Evolutionary conservation across 92 coral and sea anemone species (phyloP), one percentile per base, ranked within the genome.

Genomic region (Actinostola sp.): DNA sequence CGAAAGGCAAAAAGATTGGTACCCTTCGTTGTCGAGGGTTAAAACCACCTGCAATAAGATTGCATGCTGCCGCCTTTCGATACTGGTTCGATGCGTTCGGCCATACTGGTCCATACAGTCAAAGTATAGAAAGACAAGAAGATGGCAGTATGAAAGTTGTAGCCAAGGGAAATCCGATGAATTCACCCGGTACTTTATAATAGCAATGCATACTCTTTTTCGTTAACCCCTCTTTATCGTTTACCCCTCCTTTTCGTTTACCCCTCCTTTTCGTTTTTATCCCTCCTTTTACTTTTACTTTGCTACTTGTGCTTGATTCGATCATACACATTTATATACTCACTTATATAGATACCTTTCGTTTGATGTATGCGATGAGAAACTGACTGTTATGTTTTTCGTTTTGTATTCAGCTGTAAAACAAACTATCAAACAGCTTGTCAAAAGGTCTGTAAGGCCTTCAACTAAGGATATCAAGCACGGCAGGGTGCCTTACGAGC

Each of bases 11-110:
- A 24, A 78, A 69, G 70, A 19, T 78, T 10, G 84, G 77, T 8
- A 66, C 77, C n/a, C 35, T 78, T 8, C 29, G 60, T 31, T 68
- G 84, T 42, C 57, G 50, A 29, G 84, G 77, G 27, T 46, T 78
- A 23, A 78, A 69, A 49, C 84, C 84, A 15, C 84, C 84, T 43
- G 84, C 43, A 38, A 59, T 78, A 24, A 55, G 56, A 31, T 73
- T 73, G 26, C 72, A 75, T 46, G 70, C 74, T 9, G 81, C 81
- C 1, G 73, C 73, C 16, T 63, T 78, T 46, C 7, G 70, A 1
- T 78, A 78, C 48, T 78, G 84, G 84, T 78, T 78, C 31, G 64
- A 69, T 48, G 70, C 70, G 16, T 78, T 78, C 58, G 84, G 84
- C 17, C 84, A 78, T 50, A 17, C 76, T 17, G 83, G 73, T 12